Evolutionary conservation across 2,113 vertebrate species (phyloP).

Genomic region (Ammospiza caudacuta): DNA sequence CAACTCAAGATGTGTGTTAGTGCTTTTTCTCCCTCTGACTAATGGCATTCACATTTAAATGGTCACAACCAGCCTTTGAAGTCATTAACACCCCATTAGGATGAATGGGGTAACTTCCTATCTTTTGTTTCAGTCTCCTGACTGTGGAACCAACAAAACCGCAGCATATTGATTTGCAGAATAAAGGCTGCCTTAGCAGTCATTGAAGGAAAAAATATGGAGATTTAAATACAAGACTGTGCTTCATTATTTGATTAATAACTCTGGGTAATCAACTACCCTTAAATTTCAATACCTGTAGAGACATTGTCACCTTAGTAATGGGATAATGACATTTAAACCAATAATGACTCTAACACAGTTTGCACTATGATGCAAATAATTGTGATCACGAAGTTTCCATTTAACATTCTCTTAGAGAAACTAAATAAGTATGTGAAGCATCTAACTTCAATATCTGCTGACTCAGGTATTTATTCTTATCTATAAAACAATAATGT

Average conservation of each 20-base stretch:
- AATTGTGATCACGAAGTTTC: slow-evolving; percentile 40
- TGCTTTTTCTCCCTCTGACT: slow-evolving; percentile 65
- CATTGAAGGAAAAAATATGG: slow-evolving; percentile 32
- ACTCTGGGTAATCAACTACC: background rate
- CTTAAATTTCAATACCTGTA: slow-evolving; percentile 14
- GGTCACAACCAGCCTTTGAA: slow-evolving; percentile 52
- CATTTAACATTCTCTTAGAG: slow-evolving; percentile 24
- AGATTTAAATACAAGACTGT: slow-evolving; percentile 17
- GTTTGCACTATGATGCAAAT: slow-evolving; percentile 39
- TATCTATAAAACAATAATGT: slow-evolving; percentile 29
- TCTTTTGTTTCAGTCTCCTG: slow-evolving; percentile 63
- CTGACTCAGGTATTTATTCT: slow-evolving; percentile 35
- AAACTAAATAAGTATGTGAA: slow-evolving; percentile 43
- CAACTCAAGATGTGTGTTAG: slow-evolving; percentile 23
- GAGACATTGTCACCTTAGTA: background rate
- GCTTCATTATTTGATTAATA: slow-evolving; percentile 40
- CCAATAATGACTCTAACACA: background rate
- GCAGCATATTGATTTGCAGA: slow-evolving; percentile 49
- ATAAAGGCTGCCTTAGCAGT: slow-evolving; percentile 16
- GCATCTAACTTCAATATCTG: slow-evolving; percentile 33
- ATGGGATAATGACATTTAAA: slow-evolving; percentile 34
- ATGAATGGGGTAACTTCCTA: slow-evolving; percentile 64
- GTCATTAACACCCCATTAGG: slow-evolving; percentile 71
- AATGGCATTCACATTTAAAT: slow-evolving; percentile 71
- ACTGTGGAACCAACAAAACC: slow-evolving; percentile 49